Evolutionary conservation across 1,140 invertebrate species (phyloP).

Genomic region (Rhynchophorus ferrugineus): DNA sequence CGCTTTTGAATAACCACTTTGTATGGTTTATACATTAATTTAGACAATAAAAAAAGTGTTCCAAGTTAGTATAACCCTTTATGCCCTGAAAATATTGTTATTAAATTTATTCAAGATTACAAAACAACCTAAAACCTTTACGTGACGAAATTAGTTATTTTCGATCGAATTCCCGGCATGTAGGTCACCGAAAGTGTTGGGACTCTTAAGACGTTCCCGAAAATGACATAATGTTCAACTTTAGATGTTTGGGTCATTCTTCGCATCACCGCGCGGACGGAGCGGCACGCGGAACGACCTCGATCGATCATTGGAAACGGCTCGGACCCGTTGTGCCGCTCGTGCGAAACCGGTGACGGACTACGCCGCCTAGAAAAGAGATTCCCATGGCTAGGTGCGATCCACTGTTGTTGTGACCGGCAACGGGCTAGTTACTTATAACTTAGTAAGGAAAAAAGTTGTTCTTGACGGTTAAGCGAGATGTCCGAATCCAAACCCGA

Average conservation of each 20-base stretch:
- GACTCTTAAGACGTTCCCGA: not conserved
- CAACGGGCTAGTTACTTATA: not conserved
- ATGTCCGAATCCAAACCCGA: constrained; percentile 38
- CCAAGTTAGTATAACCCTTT: too few species aligned
- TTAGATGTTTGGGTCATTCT: not conserved
- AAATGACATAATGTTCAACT: not conserved
- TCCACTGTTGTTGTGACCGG: not conserved
- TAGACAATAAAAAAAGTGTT: too few species aligned
- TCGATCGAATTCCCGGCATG: too few species aligned
- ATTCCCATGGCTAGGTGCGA: not conserved
- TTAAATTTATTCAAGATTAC: too few species aligned
- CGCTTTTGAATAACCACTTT: too few species aligned
- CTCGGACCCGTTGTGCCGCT: not conserved
- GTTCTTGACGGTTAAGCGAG: not conserved
- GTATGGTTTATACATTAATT: too few species aligned
- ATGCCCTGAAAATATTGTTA: too few species aligned
- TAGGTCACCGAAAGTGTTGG: too few species aligned
- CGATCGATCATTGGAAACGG: not conserved
- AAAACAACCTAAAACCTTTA: too few species aligned
- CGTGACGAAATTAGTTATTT: too few species aligned
- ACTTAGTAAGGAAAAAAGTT: not conserved
- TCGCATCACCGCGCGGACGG: not conserved
- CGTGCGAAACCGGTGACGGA: not conserved
- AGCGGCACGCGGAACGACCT: not conserved
- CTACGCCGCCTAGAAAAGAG: not conserved